These are phyloP conservation scores for Umimayanthus chanpuru DNA, from an alignment of 92 coral and sea anemone species.

Conservation along the genomic window DNA sequence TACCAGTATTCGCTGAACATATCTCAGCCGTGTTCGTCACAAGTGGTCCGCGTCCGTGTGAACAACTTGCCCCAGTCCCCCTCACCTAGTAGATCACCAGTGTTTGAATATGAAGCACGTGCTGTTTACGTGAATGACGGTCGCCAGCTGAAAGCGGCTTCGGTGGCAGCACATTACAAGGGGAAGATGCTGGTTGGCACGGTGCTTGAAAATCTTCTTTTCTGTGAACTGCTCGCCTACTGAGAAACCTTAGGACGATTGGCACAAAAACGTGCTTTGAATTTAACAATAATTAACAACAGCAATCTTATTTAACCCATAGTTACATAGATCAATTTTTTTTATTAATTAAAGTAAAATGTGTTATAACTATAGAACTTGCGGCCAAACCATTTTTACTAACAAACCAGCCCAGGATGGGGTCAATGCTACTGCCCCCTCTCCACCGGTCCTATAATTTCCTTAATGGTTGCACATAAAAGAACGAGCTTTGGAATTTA, in stretches of 20 bases:
- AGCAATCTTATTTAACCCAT: no score
- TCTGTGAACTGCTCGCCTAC: conserved; percentile 12
- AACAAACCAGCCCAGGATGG: no score
- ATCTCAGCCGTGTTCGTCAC: neutral
- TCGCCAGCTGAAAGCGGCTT: conserved; percentile 1
- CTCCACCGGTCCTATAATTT: no score
- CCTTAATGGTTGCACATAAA: no score
- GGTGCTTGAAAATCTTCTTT: neutral
- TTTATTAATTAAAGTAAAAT: no score
- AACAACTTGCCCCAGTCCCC: conserved; percentile 5
- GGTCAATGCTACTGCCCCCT: no score
- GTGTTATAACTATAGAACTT: no score
- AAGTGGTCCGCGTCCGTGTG: conserved; percentile 18
- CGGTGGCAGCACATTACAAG: conserved; percentile 8
- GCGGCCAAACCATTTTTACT: no score
- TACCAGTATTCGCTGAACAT: neutral
- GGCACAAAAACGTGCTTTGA: neutral
- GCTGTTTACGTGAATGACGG: conserved; percentile 19
- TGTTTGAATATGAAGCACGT: neutral
- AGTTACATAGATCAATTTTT: no score
- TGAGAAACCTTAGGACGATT: neutral
- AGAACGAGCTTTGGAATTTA: no score
- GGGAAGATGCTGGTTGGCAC: conserved; percentile 15
- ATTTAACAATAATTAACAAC: no score
- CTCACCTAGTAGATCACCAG: neutral